These are phyloP conservation scores for Turritopsis rubra DNA, from an alignment of 30 jellyfish, hydroid and myxozoan genomes.

Conservation along the genomic window DNA sequence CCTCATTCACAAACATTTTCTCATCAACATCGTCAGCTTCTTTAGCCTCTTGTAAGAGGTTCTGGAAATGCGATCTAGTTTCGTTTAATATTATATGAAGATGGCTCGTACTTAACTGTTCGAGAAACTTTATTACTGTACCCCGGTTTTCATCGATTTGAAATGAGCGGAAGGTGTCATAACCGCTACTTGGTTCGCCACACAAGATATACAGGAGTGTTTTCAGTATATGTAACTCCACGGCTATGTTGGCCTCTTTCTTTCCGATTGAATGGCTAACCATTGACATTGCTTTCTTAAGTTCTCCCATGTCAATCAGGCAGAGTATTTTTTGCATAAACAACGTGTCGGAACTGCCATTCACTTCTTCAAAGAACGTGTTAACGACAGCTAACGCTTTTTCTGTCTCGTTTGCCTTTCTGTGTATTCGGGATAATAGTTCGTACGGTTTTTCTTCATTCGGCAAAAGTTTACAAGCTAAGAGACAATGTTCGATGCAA, in stretches of 20 bases:
- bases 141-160: background rate
- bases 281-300: background rate
- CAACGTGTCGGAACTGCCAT: background rate
- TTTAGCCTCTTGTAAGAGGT: background rate
- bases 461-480: conserved; percentile 8
- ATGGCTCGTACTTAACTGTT: background rate
- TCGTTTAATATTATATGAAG: conserved; percentile 5
- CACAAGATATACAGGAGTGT: background rate
- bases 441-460: background rate
- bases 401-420: conserved; percentile 12
- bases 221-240: background rate
- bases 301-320: background rate
- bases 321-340: background rate
- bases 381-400: conserved; percentile 16
- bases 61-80: background rate
- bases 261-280: background rate
- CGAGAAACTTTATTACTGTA: background rate
- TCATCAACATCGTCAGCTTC: background rate
- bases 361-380: conserved; percentile 10
- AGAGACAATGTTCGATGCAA: background rate
- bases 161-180: background rate
- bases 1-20: conserved; percentile 1
- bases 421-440: background rate
- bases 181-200: background rate
- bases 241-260: background rate